Evolutionary conservation across 2,888 invertebrate species (phyloP).

Genomic region (Nipponacmea schrenckii): DNA sequence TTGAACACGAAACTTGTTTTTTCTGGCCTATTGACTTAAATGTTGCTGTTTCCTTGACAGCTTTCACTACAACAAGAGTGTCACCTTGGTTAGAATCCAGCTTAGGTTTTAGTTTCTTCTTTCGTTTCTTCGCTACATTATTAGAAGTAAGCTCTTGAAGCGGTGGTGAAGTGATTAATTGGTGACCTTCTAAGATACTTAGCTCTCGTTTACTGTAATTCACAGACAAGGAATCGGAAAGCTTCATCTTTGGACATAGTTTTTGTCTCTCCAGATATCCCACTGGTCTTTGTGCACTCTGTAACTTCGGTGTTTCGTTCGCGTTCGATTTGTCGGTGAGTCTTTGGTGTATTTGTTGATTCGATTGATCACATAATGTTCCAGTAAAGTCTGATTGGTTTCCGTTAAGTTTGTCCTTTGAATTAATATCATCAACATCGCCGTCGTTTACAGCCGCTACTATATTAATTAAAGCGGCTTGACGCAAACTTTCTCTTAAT

Average conservation of each 20-base stretch:
- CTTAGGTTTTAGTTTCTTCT: no score
- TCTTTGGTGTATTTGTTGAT: not conserved
- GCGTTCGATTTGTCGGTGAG: not conserved
- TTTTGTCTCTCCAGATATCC: not conserved
- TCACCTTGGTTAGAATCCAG: no score
- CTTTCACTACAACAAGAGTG: no score
- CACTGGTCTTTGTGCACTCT: not conserved
- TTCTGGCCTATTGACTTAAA: no score
- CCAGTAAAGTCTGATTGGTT: not conserved
- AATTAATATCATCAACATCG: not conserved
- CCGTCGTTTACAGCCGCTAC: conserved; percentile 50
- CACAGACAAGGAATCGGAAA: not conserved
- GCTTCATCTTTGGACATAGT: not conserved
- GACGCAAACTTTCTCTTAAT: conserved; percentile 41
- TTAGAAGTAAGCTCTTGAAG: no score
- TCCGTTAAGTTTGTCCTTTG: not conserved
- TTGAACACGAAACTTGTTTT: not conserved
- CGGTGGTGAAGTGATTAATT: no score
- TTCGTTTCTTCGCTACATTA: no score
- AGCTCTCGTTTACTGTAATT: not conserved
- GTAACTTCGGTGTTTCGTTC: not conserved
- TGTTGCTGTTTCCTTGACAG: no score
- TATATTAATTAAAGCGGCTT: conserved; percentile 50
- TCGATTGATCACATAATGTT: not conserved
- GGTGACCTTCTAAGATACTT: not conserved